Evolutionary conservation across 2,113 vertebrate genomes (phyloP), one percentile per base, ranked within the genome.

Genomic region (Amazona vittata): DNA sequence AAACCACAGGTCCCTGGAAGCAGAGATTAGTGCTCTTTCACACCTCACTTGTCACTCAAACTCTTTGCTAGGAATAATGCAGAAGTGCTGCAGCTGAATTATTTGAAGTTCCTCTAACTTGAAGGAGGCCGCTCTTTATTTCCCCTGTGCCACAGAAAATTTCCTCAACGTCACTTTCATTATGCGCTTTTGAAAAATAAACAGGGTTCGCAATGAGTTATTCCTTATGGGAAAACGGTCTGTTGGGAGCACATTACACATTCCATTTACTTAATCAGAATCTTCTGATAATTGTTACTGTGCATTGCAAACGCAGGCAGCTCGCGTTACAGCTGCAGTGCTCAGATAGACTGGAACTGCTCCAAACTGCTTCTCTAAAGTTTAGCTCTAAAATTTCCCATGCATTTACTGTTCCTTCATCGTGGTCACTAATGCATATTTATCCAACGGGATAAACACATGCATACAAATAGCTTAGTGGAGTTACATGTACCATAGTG

Each of bases 331-430:
- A 77, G 77, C 93, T 96, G 94, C 90, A 94, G 64, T 60, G 71
- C 93, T 93, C 92, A 96, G 93, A 95, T 93, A 96, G 84, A 35
- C 79, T 94, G 96, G 88, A 96, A 93, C 60, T n/a, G 71, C 93
- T 94, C 96, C 93, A 96, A 95, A 83, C 46, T 39, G 60, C 82
- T 86, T 57, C 79, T 85, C 85, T 70, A 43, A 91, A 87, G 83
- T 21, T n/a, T 70, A 63, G 43, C 95, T 93, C 84, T 70, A 49
- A 86, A 88, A 19, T 83, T 88, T 95, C 82, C 62, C 37, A 29
- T 43, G 43, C 37, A 46, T 86, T 83, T 87, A 39, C 67, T 53
- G 60, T 70, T 96, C 76, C 64, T 90, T 87, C 49, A 70, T 59
- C 46, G 18, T 83, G 49, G 53, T 39, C 41, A 77, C 28, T 83